Base-by-base conservation (phyloP, 2,797 vertebrate species). In the Sciaenops ocellatus region DNA sequence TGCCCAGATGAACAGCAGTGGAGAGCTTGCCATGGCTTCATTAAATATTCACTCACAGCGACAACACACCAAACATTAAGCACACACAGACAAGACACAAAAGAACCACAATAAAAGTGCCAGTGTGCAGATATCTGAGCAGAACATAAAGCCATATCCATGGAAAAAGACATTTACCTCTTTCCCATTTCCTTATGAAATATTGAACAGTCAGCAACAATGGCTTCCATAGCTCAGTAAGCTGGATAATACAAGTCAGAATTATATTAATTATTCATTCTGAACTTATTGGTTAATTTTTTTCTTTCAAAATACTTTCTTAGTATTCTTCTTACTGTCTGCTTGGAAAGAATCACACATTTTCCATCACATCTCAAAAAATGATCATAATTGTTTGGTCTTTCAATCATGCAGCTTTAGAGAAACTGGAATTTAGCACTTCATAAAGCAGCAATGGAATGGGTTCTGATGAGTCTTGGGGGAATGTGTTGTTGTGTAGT, bases 1-100 rank as follows among this genome's bases (percentile, higher is more conserved):
- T 94, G 91, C 91, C 92, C 92, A 92, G 90, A 93, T 90, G 93
- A 95, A 92, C 90, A 94, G 94, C 90, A 91, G 90, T 86, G 82
- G 83, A 86, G 87, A 88, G 88, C 86, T 86, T 83, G 92, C 86
- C 89, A 78, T 76, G 81, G 89, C 84, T 84, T 91, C 90, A 91
- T 94, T 90, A 94, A 94, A 93, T 92, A 94, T 94, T 94, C 89
- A 93, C 85, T 92, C 87, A 22, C 81, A 77, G 83, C 66, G 73
- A 90, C 87, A 86, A 89, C 90, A 89, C 84, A 85, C 87, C 79
- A 83, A 88, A 90, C 83, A 88, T 90, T 85, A 82, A 79, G 73
- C 85, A 70, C 82, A 87, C 76, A 79, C 88, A 74, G 71, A 81
- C 82, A 76, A 79, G 72, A 85, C 85, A 82, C 78, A 76, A 76